Evolutionary conservation across 37 sponge, comb jelly and placozoan genomes (phyloP), one percentile per base, ranked within the genome.

Genomic region (Halichondria panicea): DNA sequence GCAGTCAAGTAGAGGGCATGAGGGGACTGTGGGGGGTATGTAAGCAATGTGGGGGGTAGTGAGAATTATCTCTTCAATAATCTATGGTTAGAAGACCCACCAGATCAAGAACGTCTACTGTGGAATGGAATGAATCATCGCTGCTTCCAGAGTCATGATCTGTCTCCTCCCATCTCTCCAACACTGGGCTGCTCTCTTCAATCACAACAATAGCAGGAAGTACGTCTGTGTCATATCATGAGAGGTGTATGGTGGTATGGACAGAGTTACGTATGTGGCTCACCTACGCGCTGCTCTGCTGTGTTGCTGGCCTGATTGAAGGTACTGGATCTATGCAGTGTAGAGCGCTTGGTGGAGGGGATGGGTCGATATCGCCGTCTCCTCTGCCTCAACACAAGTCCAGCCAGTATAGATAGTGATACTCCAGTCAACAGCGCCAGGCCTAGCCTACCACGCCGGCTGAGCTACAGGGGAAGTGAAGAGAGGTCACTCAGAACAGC

Each of bases 331-430:
- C 78, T 55, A 2, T 50, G n/a, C 35, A 75, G 48, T 11, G 9
- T 11, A n/a, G 25, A 7, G 22, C 61, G 25, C 25, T 22, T 22
- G 18, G 62, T 31, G 21, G 71, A 48, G 13, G 66, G 34, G 27
- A 86, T 65, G 0, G 86, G 74, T 55, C 80, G 55, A 65, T 86
- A 86, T 22, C 80, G 42, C 1, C 86, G 56, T 25, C 80, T 45
- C 21, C 80, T 61, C 18, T 57, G 53, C 4, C 45, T 54, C 41
- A 86, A 68, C 6, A 86, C n/a, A 40, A 43, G 67, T 28, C 86
- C 86, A 65, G 86, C 74, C 35, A 86, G 50, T 21, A 78, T 40
- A 24, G 74, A 64, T 0, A 78, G 46, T 24, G 86, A 86, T 21
- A 79, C n/a, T 9, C 86, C 80, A 0, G 79, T 60, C 44, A 86